Percentiles rank a stretch among this genome's conserved stretches.
phyloP scores from a whole-genome alignment of 2,888 invertebrate species.

The Tinea pellionella region DNA sequence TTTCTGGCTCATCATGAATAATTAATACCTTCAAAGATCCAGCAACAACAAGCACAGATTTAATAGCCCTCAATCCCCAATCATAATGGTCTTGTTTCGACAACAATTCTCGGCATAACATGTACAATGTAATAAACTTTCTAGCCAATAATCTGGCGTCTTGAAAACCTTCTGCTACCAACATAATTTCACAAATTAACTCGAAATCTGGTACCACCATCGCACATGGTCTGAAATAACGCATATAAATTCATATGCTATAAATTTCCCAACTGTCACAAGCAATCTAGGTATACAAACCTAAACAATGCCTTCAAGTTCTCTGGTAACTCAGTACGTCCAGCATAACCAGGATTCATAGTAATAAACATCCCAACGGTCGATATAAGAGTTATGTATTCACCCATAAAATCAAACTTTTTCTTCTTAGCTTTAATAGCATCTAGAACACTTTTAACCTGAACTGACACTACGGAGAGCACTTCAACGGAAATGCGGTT shows the following conservation, averaged over 20 bases:
- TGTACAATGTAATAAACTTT: slow-evolving; percentile 94
- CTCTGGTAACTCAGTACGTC: slow-evolving; percentile 89
- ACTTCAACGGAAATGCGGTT: slow-evolving; percentile 96
- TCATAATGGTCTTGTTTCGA: slow-evolving; percentile 98
- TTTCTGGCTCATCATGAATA: no score
- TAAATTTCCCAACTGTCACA: neutral
- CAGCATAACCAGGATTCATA: slow-evolving; percentile 97
- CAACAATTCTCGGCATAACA: slow-evolving; percentile 86
- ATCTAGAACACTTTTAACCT: slow-evolving; percentile 87
- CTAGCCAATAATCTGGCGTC: slow-evolving; percentile 90
- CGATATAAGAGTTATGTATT: slow-evolving; percentile 77
- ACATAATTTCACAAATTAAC: slow-evolving; percentile 96
- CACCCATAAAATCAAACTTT: slow-evolving; percentile 87
- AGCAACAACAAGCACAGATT: slow-evolving; percentile 94
- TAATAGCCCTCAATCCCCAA: slow-evolving; percentile 95
- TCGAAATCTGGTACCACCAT: slow-evolving; percentile 99
- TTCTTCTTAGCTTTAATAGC: slow-evolving; percentile 86
- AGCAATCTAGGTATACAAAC: slow-evolving; percentile 23
- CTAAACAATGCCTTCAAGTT: slow-evolving; percentile 78
- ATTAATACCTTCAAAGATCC: slow-evolving; percentile 81
- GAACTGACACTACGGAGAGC: slow-evolving; percentile 94
- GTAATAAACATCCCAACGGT: slow-evolving; percentile 94
- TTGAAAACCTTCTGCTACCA: slow-evolving; percentile 95
- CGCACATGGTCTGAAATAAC: slow-evolving; percentile 82
- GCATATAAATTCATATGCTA: neutral